These are phyloP conservation scores for Maniola hyperantus DNA, from an alignment of 2,888 invertebrate genomes.

Conservation along the genomic window DNA sequence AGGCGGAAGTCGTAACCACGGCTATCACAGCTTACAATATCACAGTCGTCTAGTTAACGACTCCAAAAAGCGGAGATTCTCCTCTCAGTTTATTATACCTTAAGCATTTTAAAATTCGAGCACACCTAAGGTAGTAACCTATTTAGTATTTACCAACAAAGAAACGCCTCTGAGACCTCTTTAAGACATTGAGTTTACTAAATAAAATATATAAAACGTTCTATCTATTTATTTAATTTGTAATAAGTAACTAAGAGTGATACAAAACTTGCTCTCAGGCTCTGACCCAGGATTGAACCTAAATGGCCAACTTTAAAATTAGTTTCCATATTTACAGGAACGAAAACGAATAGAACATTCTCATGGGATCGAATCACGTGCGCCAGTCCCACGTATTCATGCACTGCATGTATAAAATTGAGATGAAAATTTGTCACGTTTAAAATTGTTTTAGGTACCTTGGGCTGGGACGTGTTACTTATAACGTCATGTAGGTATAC, in stretches of 20 bases:
- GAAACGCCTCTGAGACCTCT: too few species aligned
- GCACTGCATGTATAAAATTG: not conserved
- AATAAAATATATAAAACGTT: too few species aligned
- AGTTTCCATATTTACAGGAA: not conserved
- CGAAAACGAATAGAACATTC: not conserved
- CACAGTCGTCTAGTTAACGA: too few species aligned
- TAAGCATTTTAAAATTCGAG: too few species aligned
- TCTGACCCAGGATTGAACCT: not conserved
- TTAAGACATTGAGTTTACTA: too few species aligned
- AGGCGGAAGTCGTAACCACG: too few species aligned
- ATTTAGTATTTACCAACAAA: too few species aligned
- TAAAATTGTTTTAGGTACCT: conserved; percentile 5
- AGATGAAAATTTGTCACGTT: conserved; percentile 14
- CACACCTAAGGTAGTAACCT: too few species aligned
- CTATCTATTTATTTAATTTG: too few species aligned
- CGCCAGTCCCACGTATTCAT: not conserved
- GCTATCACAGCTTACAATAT: too few species aligned
- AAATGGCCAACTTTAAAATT: not conserved
- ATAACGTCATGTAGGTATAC: not conserved
- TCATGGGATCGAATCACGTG: conserved; percentile 11
- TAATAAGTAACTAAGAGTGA: not conserved
- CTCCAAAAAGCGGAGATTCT: too few species aligned
- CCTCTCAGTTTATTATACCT: too few species aligned
- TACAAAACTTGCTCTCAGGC: not conserved
- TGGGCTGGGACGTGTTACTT: not conserved